phyloP scores from a whole-genome alignment of 1,140 invertebrate genomes.

The Pogonomyrmex californicus region DNA sequence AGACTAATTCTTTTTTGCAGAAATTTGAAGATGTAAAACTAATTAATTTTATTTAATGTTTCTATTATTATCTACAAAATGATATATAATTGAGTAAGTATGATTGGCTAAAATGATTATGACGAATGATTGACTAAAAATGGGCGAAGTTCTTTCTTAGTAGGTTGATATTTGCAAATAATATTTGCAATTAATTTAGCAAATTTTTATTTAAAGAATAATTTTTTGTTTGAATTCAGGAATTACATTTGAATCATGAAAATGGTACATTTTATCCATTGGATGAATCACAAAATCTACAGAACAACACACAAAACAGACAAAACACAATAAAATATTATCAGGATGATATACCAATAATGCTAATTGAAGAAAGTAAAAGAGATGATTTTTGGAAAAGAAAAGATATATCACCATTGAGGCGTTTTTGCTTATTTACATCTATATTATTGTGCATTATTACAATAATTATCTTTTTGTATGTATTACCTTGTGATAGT shows the following conservation, averaged over 20 bases:
- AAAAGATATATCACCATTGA: conserved; percentile 89
- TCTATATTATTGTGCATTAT: conserved; percentile 91
- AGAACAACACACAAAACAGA: conserved; percentile 78
- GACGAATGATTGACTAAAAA: too few species aligned
- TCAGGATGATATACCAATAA: conserved; percentile 88
- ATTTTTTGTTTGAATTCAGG: conserved; percentile 55
- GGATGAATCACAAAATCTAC: conserved; percentile 82
- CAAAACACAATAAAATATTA: conserved; percentile 81
- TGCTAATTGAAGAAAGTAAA: conserved; percentile 87
- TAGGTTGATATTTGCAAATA: too few species aligned
- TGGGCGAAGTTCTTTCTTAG: too few species aligned
- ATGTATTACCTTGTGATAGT: conserved; percentile 91
- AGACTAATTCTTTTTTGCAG: too few species aligned
- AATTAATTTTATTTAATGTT: too few species aligned
- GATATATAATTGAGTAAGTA: too few species aligned
- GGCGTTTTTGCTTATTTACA: conserved; percentile 89
- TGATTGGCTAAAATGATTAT: too few species aligned
- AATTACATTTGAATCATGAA: conserved; percentile 73
- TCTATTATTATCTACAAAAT: too few species aligned
- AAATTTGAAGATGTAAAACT: too few species aligned
- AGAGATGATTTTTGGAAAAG: conserved; percentile 88
- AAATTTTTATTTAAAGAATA: background rate
- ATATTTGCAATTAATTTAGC: background rate
- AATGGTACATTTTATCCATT: conserved; percentile 83
- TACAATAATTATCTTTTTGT: conserved; percentile 91